Evolutionary conservation across 2,888 invertebrate species (phyloP), one percentile per base, ranked within the genome.

Genomic region (Melanostoma scalare): DNA sequence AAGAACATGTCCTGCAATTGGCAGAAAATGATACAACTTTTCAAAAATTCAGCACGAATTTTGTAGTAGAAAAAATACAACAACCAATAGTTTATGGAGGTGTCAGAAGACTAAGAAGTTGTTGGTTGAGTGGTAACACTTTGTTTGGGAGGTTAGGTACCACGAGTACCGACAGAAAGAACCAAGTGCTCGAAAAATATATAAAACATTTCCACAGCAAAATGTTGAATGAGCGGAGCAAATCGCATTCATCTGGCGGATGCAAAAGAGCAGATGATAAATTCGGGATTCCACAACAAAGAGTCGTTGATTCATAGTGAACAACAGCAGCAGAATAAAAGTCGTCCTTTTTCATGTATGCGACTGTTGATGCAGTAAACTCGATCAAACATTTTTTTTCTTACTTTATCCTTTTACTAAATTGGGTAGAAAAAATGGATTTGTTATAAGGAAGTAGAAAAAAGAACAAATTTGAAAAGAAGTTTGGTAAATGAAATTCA

Each of bases 161-260:
- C n/a, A n/a, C n/a, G n/a, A n/a, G n/a, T n/a, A n/a, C 20, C 30
- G 30, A 38, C 36, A 50, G 50, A 63, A 63, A 35, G 46, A 60
- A 36, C 48, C 3, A 63, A 9, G 61, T 38, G 38, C 38, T 63
- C n/a, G 3, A 20, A 20, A 38, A 8, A 63, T 20, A 20, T 20
- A 60, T 63, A 48, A 48, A 63, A 48, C 48, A 63, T 38, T 63
- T 38, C 8, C 36, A 9, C 9, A 30, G 30, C 48, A 63, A 48
- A 50, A 40, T 52, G 20, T 44, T 69, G 55, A 50, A 38, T n/a
- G 38, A 50, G 40, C 40, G 61, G 60, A 65, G 75, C 65, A 73
- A 82, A 82, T 82, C 78, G 82, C 63, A 82, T 50, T 73, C 82
- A 78, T 82, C 81, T 82, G 73, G 78, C 73, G 82, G 78, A 82